Evolutionary conservation across 2,888 invertebrate species (phyloP).

Genomic region (Zele albiditarsus): DNA sequence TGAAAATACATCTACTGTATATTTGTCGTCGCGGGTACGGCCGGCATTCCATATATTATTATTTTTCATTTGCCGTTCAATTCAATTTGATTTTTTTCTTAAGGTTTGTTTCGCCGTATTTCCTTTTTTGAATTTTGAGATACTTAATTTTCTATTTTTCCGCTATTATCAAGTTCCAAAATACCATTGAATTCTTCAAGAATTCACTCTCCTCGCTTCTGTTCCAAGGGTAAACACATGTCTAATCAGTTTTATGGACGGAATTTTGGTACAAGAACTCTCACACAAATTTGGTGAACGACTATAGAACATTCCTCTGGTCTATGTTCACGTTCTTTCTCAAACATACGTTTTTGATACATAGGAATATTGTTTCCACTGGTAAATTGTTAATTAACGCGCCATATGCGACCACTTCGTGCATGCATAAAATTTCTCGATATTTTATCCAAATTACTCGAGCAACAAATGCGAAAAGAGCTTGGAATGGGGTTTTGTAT

Average conservation of each 20-base stretch:
- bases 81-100: conserved; percentile 9
- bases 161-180: too few species aligned
- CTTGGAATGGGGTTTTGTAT: too few species aligned
- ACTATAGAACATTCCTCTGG: too few species aligned
- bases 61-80: too few species aligned
- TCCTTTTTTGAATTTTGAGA: too few species aligned
- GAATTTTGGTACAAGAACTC: too few species aligned
- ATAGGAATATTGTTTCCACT: conserved; percentile 11
- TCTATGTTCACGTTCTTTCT: neutral
- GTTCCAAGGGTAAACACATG: too few species aligned
- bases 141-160: too few species aligned
- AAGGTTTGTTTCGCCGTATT: neutral
- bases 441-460: conserved; percentile 34
- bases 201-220: too few species aligned
- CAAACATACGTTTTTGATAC: neutral
- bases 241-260: too few species aligned
- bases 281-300: too few species aligned
- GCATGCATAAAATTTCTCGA: conserved; percentile 38
- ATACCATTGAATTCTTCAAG: too few species aligned
- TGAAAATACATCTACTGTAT: conserved; percentile 29
- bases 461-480: conserved; percentile 17
- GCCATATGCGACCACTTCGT: neutral
- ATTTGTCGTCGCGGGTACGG: conserved; percentile 15
- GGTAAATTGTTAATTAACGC: conserved; percentile 30
- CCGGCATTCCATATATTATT: neutral